These are phyloP conservation scores for Machimus atricapillus DNA, from an alignment of 2,888 invertebrate genomes.

Conservation along the genomic window DNA sequence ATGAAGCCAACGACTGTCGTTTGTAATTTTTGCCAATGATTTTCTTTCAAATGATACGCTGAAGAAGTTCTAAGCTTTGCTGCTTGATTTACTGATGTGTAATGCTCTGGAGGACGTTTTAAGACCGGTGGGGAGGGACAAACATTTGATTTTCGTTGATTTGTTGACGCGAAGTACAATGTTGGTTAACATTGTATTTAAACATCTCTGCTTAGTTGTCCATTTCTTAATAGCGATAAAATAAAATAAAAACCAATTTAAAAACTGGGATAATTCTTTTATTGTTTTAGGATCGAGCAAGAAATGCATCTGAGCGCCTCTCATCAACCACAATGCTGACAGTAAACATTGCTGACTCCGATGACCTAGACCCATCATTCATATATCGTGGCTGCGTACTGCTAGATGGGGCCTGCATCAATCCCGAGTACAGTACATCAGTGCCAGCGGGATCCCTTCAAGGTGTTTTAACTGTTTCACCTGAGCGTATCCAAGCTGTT, in stretches of 20 bases:
- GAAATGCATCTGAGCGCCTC: constrained; percentile 76
- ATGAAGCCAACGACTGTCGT: too few species aligned
- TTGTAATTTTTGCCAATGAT: too few species aligned
- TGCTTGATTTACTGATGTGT: too few species aligned
- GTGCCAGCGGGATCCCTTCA: constrained; percentile 80
- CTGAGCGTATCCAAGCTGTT: constrained; percentile 88
- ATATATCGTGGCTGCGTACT: constrained; percentile 86
- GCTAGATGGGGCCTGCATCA: constrained; percentile 83
- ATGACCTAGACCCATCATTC: constrained; percentile 91
- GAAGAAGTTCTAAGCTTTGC: too few species aligned
- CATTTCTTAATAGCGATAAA: neutral
- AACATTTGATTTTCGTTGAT: too few species aligned
- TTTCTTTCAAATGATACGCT: too few species aligned
- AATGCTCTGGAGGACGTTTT: too few species aligned
- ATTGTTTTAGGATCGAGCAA: constrained; percentile 77
- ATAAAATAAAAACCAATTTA: neutral
- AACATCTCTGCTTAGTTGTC: too few species aligned
- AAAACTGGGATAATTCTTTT: neutral
- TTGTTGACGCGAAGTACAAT: too few species aligned
- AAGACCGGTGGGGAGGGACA: too few species aligned
- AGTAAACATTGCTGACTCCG: constrained; percentile 85
- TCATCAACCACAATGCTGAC: constrained; percentile 86
- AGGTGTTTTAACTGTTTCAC: constrained; percentile 81
- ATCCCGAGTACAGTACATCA: constrained; percentile 84
- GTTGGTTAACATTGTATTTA: too few species aligned